phyloP scores from a whole-genome alignment of 2,113 vertebrate genomes.

The Rhinoptilus africanus region DNA sequence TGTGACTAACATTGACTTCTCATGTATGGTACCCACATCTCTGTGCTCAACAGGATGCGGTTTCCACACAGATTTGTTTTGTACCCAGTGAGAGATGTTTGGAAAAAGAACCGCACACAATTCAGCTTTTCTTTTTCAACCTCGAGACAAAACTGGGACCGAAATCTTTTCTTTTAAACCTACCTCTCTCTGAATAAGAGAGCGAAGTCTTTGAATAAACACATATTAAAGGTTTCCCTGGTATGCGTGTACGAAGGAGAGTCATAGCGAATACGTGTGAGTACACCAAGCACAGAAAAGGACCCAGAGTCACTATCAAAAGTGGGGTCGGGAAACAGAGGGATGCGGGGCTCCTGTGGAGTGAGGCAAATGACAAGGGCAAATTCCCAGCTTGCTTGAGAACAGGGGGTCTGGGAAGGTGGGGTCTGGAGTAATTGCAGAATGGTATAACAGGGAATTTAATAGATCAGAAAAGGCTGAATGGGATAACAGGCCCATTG shows the following conservation, averaged over 20 bases:
- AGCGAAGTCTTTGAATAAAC: neutral
- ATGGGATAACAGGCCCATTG: slow-evolving; percentile 51
- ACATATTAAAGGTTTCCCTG: neutral
- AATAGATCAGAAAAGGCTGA: slow-evolving; percentile 52
- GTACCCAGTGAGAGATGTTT: neutral
- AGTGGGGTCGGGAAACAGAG: neutral
- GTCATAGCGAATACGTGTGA: neutral
- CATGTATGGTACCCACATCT: neutral
- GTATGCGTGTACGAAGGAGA: neutral
- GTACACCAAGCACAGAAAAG: neutral
- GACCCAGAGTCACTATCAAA: neutral
- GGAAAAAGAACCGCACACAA: neutral
- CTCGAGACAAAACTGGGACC: neutral
- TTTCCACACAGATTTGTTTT: neutral
- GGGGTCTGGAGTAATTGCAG: slow-evolving; percentile 9
- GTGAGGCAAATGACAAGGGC: slow-evolving; percentile 1
- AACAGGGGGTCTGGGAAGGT: slow-evolving; percentile 31
- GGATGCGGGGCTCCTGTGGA: neutral
- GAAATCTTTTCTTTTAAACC: neutral
- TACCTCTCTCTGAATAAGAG: neutral
- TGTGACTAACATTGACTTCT: neutral
- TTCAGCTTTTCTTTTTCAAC: neutral
- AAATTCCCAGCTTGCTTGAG: slow-evolving; percentile 30
- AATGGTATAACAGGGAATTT: slow-evolving; percentile 48
- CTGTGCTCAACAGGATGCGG: neutral